Evolutionary conservation across 2,113 vertebrate genomes (phyloP).

Genomic region (Boulengeromyrus knoepffleri): DNA sequence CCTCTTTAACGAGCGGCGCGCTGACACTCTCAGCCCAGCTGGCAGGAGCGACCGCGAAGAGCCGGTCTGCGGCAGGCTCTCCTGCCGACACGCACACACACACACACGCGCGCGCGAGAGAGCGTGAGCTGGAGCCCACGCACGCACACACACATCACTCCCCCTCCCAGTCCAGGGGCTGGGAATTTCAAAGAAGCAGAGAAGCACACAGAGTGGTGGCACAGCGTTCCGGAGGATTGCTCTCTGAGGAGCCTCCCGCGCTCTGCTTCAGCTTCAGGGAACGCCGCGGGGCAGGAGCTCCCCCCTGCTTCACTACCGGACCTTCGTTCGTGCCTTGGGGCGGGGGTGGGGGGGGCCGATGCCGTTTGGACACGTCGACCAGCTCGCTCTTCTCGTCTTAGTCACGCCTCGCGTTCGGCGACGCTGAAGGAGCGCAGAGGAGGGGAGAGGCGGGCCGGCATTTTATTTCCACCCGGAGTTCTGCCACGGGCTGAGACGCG

Average conservation of each 20-base stretch:
- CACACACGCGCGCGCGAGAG: background rate
- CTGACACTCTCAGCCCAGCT: background rate
- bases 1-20: background rate
- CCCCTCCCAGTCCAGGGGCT: slow-evolving; percentile 13
- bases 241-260: slow-evolving; percentile 54
- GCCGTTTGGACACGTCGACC: background rate
- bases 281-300: background rate
- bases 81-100: background rate
- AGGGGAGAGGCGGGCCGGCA: background rate
- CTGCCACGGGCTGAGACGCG: slow-evolving; percentile 22
- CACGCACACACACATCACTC: slow-evolving; percentile 19
- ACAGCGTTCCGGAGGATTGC: slow-evolving; percentile 49
- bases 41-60: background rate
- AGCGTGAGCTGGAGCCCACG: slow-evolving; percentile 2
- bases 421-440: background rate
- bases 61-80: background rate
- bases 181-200: slow-evolving; percentile 28
- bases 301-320: background rate
- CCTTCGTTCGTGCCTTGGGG: background rate
- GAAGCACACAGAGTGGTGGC: slow-evolving; percentile 14
- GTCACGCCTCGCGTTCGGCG: background rate
- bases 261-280: slow-evolving; percentile 35
- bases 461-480: background rate
- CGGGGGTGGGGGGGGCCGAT: background rate
- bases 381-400: background rate